A percentile compares a stretch with the other conserved stretches of the same genome.
These are phyloP conservation scores for Eueremaeus valkanovi DNA, from an alignment of 2,888 invertebrate genomes.

Conservation along the genomic window DNA sequence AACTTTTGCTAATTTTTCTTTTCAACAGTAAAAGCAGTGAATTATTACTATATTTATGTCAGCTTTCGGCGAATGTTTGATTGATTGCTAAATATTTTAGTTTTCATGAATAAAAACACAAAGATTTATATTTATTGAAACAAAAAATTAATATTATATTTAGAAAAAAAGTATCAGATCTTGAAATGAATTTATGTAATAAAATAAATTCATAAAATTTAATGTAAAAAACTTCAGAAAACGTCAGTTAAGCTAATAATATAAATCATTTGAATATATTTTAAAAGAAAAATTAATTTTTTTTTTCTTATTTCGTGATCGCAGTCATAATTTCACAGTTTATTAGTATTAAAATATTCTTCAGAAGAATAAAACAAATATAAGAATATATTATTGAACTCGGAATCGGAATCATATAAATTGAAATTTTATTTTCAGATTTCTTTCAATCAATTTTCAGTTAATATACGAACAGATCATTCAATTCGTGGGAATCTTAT, in stretches of 20 bases:
- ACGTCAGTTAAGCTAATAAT: background rate
- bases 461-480: no score
- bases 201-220: background rate
- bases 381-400: no score
- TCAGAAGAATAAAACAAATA: background rate
- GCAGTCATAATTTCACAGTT: background rate
- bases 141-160: no score
- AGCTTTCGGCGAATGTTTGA: background rate
- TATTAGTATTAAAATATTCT: background rate
- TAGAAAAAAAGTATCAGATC: background rate
- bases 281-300: background rate
- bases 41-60: constrained; percentile 17
- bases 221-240: constrained; percentile 4
- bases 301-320: background rate
- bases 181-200: background rate
- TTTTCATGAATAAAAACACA: background rate
- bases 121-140: background rate
- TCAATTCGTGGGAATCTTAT: no score
- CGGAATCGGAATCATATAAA: no score
- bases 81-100: background rate
- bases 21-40: background rate
- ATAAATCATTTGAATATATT: background rate
- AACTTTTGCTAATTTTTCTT: background rate
- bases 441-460: no score
- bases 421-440: no score